Conservation (phyloP, 1,140 invertebrate species). For the Trichoplusia ni region DNA sequence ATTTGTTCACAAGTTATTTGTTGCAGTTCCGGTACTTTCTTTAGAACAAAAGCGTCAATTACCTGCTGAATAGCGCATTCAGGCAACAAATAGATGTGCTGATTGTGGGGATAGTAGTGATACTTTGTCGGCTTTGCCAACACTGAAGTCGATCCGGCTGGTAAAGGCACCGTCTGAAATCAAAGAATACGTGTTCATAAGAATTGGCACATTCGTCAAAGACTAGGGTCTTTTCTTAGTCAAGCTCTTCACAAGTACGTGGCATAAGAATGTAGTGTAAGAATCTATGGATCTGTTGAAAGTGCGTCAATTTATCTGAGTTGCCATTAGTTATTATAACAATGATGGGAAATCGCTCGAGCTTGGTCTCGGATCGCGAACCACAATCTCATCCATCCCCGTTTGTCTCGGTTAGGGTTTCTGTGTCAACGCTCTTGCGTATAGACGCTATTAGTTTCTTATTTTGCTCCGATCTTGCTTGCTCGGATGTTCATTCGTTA, state of each 20-base stretch:
- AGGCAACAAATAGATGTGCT: conserved; percentile 93
- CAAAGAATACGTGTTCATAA: conserved; percentile 43
- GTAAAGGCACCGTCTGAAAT: conserved; percentile 88
- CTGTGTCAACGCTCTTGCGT: conserved; percentile 40
- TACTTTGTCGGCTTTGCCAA: conserved; percentile 93
- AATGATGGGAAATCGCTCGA: conserved; percentile 56
- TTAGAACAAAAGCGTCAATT: conserved; percentile 43
- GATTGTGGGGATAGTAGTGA: conserved; percentile 96
- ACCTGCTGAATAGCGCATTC: conserved; percentile 96
- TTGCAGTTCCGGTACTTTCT: conserved; percentile 14
- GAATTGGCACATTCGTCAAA: conserved; percentile 16
- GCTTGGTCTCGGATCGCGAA: conserved; percentile 40
- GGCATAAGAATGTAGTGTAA: conserved; percentile 41
- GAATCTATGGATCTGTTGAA: conserved; percentile 47
- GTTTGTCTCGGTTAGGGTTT: conserved; percentile 37
- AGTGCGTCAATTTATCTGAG: conserved; percentile 46
- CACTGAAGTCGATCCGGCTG: conserved; percentile 86
- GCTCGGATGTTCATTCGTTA: background rate
- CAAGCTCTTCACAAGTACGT: conserved; percentile 40
- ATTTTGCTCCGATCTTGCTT: background rate
- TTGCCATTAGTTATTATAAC: conserved; percentile 53
- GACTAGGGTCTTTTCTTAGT: conserved; percentile 20
- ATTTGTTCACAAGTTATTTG: conserved; percentile 1
- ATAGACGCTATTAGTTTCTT: conserved; percentile 31
- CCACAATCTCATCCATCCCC: conserved; percentile 47